Evolutionary conservation across 2,888 invertebrate species (phyloP).

Genomic region (Cephus pygmeus): DNA sequence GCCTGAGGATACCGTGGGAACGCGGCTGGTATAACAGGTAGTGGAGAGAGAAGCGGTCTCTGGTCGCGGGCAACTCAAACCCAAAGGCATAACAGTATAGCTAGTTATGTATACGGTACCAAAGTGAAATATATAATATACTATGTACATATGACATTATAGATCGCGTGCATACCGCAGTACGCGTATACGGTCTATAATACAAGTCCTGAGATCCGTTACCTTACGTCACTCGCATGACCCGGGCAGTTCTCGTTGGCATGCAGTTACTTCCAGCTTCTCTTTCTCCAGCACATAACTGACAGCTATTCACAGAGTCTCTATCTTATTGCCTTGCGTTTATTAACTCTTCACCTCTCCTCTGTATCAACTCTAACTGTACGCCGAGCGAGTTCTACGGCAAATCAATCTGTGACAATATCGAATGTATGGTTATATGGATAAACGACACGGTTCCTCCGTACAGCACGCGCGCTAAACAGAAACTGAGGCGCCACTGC

Average conservation of each 20-base stretch:
- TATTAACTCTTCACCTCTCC: not conserved
- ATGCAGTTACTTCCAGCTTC: not conserved
- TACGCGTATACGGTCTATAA: not conserved
- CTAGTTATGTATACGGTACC: not conserved
- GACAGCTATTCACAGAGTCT: conserved; percentile 14
- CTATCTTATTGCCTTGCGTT: not conserved
- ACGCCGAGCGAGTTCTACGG: not conserved
- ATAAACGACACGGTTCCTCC: not conserved
- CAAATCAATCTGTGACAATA: not conserved
- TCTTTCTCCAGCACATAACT: conserved; percentile 20
- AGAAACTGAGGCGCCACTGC: conserved; percentile 60
- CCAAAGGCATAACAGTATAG: not conserved
- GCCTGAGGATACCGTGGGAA: conserved; percentile 39
- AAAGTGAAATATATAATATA: not conserved
- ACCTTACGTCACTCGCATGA: conserved; percentile 56
- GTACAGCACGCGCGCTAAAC: conserved; percentile 52
- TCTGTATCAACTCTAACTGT: not conserved
- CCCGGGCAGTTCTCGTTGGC: conserved; percentile 21
- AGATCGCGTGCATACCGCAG: conserved; percentile 1
- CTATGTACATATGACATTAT: not conserved
- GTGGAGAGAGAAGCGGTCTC: conserved; percentile 28
- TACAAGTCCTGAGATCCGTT: conserved; percentile 35
- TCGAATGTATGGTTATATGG: not conserved
- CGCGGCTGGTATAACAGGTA: conserved; percentile 50
- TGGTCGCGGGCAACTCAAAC: conserved; percentile 10